Percentiles rank a stretch among this genome's conserved stretches.
These are phyloP conservation scores for Pentalonia nigronervosa DNA, from an alignment of 1,140 invertebrate species.

Conservation along the genomic window DNA sequence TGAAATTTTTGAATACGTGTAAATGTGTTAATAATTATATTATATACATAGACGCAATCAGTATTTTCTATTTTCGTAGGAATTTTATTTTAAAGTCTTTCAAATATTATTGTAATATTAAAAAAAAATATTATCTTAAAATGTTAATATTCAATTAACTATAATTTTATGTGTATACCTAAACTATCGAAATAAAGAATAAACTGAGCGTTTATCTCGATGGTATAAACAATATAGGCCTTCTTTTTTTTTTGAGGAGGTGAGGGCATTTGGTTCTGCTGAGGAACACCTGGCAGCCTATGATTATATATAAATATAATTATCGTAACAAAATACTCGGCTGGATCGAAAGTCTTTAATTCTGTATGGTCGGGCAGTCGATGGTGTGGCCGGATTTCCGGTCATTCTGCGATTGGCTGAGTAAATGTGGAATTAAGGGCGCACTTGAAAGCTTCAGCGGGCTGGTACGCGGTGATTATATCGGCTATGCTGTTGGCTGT, in stretches of 20 bases:
- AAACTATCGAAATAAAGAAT: neutral
- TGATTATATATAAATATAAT: neutral
- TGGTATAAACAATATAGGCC: no score
- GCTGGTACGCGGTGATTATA: constrained; percentile 65
- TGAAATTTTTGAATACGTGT: neutral
- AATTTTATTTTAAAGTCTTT: neutral
- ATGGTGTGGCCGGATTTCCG: constrained; percentile 24
- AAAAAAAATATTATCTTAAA: no score
- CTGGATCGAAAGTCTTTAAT: neutral
- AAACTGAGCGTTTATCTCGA: no score
- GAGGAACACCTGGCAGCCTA: neutral
- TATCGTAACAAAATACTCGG: neutral
- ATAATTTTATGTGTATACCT: neutral
- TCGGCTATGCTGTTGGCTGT: constrained; percentile 78
- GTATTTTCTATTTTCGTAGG: neutral
- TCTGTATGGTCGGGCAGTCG: neutral
- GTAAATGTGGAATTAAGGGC: neutral
- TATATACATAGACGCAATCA: neutral
- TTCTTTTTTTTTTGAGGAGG: neutral
- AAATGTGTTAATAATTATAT: neutral
- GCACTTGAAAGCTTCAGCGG: neutral
- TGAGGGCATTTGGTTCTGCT: neutral
- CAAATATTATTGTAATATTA: neutral
- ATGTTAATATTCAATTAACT: neutral
- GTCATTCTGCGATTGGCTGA: constrained; percentile 60